Conservation (phyloP, 2,888 invertebrate species). For the Pelosia muscerda region DNA sequence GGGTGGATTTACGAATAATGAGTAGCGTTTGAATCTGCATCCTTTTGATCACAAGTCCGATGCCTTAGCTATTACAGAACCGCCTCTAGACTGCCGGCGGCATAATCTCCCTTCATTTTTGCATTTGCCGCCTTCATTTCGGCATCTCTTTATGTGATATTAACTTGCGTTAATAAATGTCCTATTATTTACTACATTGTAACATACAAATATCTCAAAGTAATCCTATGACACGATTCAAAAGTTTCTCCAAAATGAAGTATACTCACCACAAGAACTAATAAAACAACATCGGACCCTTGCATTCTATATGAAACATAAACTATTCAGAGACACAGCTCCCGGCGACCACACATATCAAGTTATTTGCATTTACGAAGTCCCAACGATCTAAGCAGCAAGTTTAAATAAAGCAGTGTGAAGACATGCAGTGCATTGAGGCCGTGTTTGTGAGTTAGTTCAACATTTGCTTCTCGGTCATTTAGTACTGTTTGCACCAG, state of each 20-base stretch:
- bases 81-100: background rate
- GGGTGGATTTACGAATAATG: background rate
- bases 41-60: conserved; percentile 1
- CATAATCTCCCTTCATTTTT: background rate
- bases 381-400: conserved; percentile 26
- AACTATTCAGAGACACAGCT: conserved; percentile 19
- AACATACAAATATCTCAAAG: background rate
- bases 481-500: conserved; percentile 44
- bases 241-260: background rate
- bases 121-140: background rate
- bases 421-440: conserved; percentile 46
- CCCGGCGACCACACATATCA: conserved; percentile 33
- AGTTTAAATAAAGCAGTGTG: conserved; percentile 51
- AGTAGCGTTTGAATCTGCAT: background rate
- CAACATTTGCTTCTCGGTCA: conserved; percentile 47
- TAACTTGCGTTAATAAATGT: background rate
- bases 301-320: conserved; percentile 5
- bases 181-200: background rate
- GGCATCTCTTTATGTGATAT: background rate
- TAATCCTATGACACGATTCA: background rate
- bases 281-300: background rate
- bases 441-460: conserved; percentile 40
- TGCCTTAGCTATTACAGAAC: background rate
- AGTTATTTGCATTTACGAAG: conserved; percentile 47
- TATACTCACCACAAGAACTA: background rate